Base-by-base conservation (phyloP, 2,888 invertebrate genomes). In the Podabrus alpinus region DNA sequence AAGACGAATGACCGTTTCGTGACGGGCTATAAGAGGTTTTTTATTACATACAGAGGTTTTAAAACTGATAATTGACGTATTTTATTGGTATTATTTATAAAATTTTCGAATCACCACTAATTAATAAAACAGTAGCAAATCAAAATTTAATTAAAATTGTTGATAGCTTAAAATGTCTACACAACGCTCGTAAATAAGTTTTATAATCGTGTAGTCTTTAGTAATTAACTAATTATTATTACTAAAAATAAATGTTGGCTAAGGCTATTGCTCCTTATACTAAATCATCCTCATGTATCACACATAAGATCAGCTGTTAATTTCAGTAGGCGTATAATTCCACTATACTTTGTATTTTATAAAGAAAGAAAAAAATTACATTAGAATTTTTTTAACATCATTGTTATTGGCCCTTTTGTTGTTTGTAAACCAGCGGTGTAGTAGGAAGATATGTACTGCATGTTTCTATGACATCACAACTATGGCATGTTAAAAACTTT, bases 1-100 rank as follows among this genome's bases (percentile, higher is more conserved):
- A 77, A 82, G 81, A 82, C 81, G 79, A 80, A 82, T 82, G 80
- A 80, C 71, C 74, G 67, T 79, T 82, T 81, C 82, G 81, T 81
- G 81, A 81, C 80, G 79, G 78, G 77, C 77, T 73, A 73, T 77
- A 67, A 71, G 72, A 72, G 70, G 71, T 73, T 71, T 70, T 61
- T 75, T 66, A 73, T 72, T 73, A 73, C 64, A 69, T 66, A 60
- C 73, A 70, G 75, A 13, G 75, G 67, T 70, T 29, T 67, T 71
- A 71, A 76, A 45, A 73, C 72, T 75, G 71, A 45, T 45, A 45
- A 45, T 45, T 45, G 45, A 45, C 62, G 16, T 16, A 29, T 60
- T 66, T 75, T 69, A 74, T 74, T 71, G 62, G 71, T 59, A 60
- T 19, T 61, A 59, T 15, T 45, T 59, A 68, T 75, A 71, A 68